Percentiles rank a stretch among this genome's conserved stretches.
Conservation (phyloP, 2,888 invertebrate species). For the Netelia melanura region DNA sequence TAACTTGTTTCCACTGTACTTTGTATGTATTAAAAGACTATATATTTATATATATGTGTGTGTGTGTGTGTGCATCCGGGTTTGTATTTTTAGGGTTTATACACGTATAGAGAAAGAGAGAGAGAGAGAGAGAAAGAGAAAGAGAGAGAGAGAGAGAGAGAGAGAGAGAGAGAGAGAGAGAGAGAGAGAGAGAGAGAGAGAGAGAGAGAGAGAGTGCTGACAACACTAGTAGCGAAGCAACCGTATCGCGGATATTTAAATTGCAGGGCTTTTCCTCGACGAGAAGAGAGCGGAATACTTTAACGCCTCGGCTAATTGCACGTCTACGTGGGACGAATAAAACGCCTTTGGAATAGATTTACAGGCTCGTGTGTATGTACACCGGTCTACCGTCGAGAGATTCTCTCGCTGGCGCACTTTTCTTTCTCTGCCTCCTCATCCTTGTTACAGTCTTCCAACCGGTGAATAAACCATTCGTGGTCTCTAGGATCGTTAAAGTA, state of each 20-base stretch:
- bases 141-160: neutral
- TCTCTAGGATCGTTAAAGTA: constrained; percentile 55
- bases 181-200: neutral
- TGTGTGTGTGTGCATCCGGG: neutral
- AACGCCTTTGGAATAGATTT: constrained; percentile 61
- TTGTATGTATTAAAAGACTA: constrained; percentile 18
- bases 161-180: neutral
- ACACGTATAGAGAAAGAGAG: constrained; percentile 1
- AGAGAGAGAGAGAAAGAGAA: neutral
- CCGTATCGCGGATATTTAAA: constrained; percentile 79
- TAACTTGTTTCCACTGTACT: constrained; percentile 48
- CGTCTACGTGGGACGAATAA: constrained; percentile 72
- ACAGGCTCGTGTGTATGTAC: constrained; percentile 23
- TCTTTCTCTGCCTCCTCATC: neutral
- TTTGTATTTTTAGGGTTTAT: neutral
- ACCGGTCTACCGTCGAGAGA: neutral
- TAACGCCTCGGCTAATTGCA: constrained; percentile 81
- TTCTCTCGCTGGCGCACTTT: constrained; percentile 13
- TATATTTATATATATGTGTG: constrained; percentile 19
- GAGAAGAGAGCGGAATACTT: constrained; percentile 78
- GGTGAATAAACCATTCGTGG: constrained; percentile 51
- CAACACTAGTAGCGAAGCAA: constrained; percentile 53
- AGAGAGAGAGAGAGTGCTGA: neutral
- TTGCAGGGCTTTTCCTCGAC: constrained; percentile 77
- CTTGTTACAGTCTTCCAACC: constrained; percentile 44